Evolutionary conservation across 2,113 vertebrate species (phyloP).

Genomic region (Rhinopithecus roxellana): DNA sequence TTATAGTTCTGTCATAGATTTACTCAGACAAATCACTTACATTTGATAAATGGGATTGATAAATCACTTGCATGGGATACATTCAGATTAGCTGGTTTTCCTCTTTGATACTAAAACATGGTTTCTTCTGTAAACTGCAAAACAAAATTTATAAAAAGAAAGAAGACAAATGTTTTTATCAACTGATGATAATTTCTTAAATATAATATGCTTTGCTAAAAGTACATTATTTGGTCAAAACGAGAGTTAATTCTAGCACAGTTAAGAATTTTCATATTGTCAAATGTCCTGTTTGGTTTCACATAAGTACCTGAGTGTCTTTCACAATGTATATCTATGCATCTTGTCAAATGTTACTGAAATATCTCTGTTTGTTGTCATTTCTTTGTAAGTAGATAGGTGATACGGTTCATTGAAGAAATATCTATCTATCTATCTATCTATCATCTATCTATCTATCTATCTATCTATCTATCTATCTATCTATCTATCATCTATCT

Average conservation of each 20-base stretch:
- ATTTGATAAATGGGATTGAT: background rate
- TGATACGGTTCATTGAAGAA: background rate
- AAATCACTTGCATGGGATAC: background rate
- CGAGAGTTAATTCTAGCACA: background rate
- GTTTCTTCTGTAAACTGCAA: background rate
- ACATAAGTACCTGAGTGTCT: background rate
- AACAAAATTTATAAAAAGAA: background rate
- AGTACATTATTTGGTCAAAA: background rate
- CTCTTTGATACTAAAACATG: background rate
- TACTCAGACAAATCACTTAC: conserved; percentile 11
- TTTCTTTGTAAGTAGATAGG: background rate
- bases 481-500: too few species aligned
- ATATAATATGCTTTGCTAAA: background rate
- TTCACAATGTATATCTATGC: background rate
- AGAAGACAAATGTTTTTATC: background rate
- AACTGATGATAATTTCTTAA: background rate
- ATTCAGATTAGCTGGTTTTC: background rate
- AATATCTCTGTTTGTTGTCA: background rate
- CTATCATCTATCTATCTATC: background rate
- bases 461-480: background rate
- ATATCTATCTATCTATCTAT: background rate
- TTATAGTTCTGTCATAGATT: background rate
- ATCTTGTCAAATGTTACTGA: background rate
- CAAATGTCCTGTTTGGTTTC: background rate
- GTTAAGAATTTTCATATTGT: background rate